These are phyloP conservation scores for Nothoprocta pentlandii DNA, from an alignment of 2,113 vertebrate species.

Conservation along the genomic window DNA sequence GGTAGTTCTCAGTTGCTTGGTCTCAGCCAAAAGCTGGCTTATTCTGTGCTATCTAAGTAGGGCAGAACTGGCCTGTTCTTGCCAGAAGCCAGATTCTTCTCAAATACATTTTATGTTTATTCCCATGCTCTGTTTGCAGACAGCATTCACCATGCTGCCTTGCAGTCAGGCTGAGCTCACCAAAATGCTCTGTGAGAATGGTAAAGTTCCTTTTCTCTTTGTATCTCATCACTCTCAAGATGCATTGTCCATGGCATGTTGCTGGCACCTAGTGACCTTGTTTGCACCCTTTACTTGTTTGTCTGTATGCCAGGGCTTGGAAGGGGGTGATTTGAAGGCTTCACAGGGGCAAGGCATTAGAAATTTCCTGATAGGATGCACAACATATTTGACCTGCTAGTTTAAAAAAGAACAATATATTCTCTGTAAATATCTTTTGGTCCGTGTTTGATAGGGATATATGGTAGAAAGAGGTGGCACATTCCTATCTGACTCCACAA, in stretches of 20 bases:
- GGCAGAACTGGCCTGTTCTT: background rate
- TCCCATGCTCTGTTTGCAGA: background rate
- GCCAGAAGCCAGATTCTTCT: constrained; percentile 18
- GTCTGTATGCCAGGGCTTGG: constrained; percentile 54
- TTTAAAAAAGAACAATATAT: constrained; percentile 27
- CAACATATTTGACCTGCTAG: constrained; percentile 32
- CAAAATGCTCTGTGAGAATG: background rate
- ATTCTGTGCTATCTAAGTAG: constrained; percentile 12
- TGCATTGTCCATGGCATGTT: background rate
- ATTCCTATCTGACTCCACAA: background rate
- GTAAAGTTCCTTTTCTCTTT: constrained; percentile 1
- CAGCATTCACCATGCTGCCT: background rate
- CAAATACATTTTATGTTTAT: background rate
- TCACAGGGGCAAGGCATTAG: constrained; percentile 49
- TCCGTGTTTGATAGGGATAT: constrained; percentile 15
- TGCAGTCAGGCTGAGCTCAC: background rate
- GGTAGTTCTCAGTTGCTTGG: background rate
- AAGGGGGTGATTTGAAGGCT: constrained; percentile 48
- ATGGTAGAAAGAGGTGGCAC: background rate
- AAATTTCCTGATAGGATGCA: constrained; percentile 58
- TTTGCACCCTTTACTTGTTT: constrained; percentile 55
- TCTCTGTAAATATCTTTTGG: background rate
- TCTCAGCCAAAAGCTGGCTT: constrained; percentile 1
- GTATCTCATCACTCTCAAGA: background rate
- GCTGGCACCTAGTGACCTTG: constrained; percentile 50